Evolutionary conservation across 2,113 vertebrate genomes (phyloP).

Genomic region (Myocastor coypus): DNA sequence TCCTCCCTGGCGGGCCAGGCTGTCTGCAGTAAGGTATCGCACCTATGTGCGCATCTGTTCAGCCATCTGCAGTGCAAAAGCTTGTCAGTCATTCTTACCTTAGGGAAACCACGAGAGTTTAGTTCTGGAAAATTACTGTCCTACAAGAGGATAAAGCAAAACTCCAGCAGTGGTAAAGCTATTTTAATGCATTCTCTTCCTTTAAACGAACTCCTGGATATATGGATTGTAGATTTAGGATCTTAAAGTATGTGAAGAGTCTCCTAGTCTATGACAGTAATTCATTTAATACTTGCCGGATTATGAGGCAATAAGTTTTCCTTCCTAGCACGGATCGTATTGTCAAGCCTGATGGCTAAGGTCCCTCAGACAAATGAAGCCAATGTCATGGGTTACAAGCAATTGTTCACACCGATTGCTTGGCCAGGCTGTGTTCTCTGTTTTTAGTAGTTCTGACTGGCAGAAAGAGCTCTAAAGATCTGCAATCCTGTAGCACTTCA

Average conservation of each 20-base stretch:
- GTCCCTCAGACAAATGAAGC: slow-evolving; percentile 50
- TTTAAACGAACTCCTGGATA: slow-evolving; percentile 39
- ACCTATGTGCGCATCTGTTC: slow-evolving; percentile 70
- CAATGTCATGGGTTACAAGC: not conserved
- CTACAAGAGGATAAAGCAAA: slow-evolving; percentile 57
- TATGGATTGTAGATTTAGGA: slow-evolving; percentile 3
- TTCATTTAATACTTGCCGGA: slow-evolving; percentile 34
- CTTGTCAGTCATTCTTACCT: slow-evolving; percentile 75
- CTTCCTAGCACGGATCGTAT: not conserved
- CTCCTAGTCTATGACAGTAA: slow-evolving; percentile 4
- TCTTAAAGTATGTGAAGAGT: slow-evolving; percentile 55
- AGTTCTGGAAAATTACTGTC: slow-evolving; percentile 71
- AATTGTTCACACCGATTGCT: not conserved
- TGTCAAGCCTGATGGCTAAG: slow-evolving; percentile 10
- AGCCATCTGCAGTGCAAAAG: slow-evolving; percentile 69
- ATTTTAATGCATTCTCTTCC: slow-evolving; percentile 37
- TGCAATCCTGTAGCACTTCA: not conserved
- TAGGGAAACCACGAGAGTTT: slow-evolving; percentile 66
- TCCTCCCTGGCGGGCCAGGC: slow-evolving; percentile 36
- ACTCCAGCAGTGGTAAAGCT: slow-evolving; percentile 32
- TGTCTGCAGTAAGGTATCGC: slow-evolving; percentile 39
- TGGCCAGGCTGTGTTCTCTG: not conserved
- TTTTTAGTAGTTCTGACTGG: not conserved
- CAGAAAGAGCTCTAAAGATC: not conserved
- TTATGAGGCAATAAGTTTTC: not conserved